phyloP scores from a whole-genome alignment of 2,888 invertebrate species.

The Leucophora obtusa region DNA sequence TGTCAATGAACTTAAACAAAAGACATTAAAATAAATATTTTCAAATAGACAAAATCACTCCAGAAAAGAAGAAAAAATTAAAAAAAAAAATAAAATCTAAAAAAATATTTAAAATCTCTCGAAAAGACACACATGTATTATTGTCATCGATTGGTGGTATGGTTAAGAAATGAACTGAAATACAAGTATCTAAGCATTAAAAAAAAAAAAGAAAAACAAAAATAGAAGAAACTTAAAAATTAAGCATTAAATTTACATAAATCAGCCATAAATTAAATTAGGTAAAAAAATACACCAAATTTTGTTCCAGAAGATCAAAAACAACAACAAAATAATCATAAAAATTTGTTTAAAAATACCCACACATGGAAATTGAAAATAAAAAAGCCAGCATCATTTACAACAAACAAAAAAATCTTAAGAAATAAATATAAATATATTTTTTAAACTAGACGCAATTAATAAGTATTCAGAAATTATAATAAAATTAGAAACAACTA shows the following conservation, averaged over 20 bases:
- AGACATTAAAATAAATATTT: slow-evolving; percentile 39
- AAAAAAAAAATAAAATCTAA: not conserved
- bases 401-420: not conserved
- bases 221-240: slow-evolving; percentile 49
- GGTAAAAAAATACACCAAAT: too few species aligned
- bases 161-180: slow-evolving; percentile 13
- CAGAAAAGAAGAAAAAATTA: not conserved
- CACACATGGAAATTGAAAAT: slow-evolving; percentile 5
- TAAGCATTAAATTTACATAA: slow-evolving; percentile 65
- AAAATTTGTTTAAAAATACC: slow-evolving; percentile 8
- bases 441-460: slow-evolving; percentile 15
- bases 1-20: slow-evolving; percentile 61
- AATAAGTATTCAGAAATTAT: slow-evolving; percentile 39
- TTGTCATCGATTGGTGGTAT: slow-evolving; percentile 2
- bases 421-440: not conserved
- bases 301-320: slow-evolving; percentile 33
- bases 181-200: slow-evolving; percentile 1
- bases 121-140: not conserved
- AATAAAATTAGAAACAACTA: slow-evolving; percentile 17
- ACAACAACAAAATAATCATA: slow-evolving; percentile 6
- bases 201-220: too few species aligned
- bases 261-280: slow-evolving; percentile 66
- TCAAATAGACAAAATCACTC: slow-evolving; percentile 3
- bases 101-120: not conserved
- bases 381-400: slow-evolving; percentile 22